Percentiles rank a stretch among this genome's conserved stretches.
These are phyloP conservation scores for Sebastes vulpes DNA, from an alignment of 2,797 vertebrate genomes.

Conservation along the genomic window DNA sequence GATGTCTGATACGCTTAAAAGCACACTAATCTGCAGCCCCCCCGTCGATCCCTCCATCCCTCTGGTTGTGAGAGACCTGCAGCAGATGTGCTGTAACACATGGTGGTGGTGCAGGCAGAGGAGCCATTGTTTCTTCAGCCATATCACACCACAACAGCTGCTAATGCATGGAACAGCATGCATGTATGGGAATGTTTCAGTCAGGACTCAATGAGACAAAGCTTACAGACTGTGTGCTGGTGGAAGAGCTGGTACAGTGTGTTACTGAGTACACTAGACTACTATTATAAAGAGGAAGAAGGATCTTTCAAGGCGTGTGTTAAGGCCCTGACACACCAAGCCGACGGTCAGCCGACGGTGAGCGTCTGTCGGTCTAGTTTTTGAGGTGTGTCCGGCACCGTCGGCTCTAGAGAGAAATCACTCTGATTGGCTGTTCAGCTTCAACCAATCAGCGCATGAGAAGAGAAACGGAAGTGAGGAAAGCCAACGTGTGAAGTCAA, in stretches of 20 bases:
- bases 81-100: neutral
- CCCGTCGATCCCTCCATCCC: neutral
- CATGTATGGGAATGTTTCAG: neutral
- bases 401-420: too few relatives aligned
- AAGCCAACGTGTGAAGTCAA: too few relatives aligned
- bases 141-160: neutral
- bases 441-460: too few relatives aligned
- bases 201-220: neutral
- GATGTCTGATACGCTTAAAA: conserved; percentile 56
- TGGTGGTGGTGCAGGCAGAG: neutral
- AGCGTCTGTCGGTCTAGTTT: too few relatives aligned
- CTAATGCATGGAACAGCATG: neutral
- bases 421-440: too few relatives aligned
- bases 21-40: conserved; percentile 22
- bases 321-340: too few relatives aligned
- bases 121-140: neutral
- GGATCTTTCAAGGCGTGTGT: too few relatives aligned
- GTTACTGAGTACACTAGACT: neutral
- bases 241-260: neutral
- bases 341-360: too few relatives aligned
- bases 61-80: neutral
- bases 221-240: too few relatives aligned
- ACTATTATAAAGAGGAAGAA: neutral
- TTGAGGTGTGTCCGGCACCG: too few relatives aligned
- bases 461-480: too few relatives aligned